phyloP scores from a whole-genome alignment of 2,888 invertebrate genomes.

The Ommatoiulus sabulosus region DNA sequence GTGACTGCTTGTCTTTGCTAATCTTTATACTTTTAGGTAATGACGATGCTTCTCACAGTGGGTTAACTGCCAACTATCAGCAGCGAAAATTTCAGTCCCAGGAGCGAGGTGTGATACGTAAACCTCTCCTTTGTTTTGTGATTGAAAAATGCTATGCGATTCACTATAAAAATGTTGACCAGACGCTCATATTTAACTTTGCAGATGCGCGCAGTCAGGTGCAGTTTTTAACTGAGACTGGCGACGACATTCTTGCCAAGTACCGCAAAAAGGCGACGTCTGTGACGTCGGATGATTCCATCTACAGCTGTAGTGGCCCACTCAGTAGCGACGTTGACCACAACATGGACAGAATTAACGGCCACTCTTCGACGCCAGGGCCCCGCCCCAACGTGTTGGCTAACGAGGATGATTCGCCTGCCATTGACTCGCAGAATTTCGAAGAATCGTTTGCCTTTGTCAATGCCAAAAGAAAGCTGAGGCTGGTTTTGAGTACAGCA shows the following conservation, averaged over 20 bases:
- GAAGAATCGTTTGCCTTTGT: constrained; percentile 74
- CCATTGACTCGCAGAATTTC: constrained; percentile 71
- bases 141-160: too few relatives aligned
- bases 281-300: constrained; percentile 69
- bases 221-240: constrained; percentile 63
- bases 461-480: constrained; percentile 87
- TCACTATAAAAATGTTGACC: too few relatives aligned
- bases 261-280: constrained; percentile 74
- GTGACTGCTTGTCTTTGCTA: neutral
- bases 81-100: constrained; percentile 20
- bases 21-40: neutral
- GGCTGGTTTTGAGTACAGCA: constrained; percentile 89
- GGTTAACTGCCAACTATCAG: neutral
- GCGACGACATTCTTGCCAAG: constrained; percentile 95
- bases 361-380: constrained; percentile 20
- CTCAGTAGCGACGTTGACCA: constrained; percentile 66
- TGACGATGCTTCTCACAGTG: neutral
- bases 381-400: neutral
- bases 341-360: neutral
- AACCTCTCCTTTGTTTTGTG: neutral
- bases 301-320: constrained; percentile 50
- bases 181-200: too few relatives aligned
- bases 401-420: constrained; percentile 68
- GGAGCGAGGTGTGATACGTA: neutral
- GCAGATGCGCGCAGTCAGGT: neutral